Conservation (phyloP, 2,797 vertebrate genomes). For the Falco biarmicus region DNA sequence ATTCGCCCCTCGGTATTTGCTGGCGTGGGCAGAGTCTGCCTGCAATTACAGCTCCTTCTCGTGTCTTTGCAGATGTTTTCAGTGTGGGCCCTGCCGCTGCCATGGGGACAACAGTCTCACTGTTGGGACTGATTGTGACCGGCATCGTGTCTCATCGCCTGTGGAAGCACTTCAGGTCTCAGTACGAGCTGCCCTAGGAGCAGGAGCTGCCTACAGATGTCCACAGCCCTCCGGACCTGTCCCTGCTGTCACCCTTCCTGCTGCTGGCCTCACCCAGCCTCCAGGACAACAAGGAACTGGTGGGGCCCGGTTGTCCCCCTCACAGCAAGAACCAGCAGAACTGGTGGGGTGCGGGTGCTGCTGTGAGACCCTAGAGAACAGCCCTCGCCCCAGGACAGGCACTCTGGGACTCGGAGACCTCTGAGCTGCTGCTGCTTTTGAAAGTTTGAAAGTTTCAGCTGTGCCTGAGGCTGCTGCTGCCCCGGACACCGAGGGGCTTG, state of each 20-base stretch:
- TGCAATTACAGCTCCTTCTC: accelerated
- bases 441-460: not conserved
- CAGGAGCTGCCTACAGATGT: not conserved
- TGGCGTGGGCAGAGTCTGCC: not conserved
- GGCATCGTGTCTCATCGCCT: not conserved
- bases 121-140: slow-evolving; percentile 47
- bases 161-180: not conserved
- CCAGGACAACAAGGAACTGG: accelerated
- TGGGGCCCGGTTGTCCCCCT: accelerated
- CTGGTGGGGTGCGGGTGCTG: not conserved
- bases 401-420: not conserved
- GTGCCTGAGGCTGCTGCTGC: not conserved
- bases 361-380: not conserved
- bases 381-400: not conserved
- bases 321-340: accelerated
- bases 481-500: not conserved
- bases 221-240: not conserved
- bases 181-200: not conserved
- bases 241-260: not conserved
- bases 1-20: accelerated
- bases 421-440: not conserved
- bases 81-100: accelerated
- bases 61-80: not conserved
- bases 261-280: accelerated
- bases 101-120: not conserved